These are phyloP conservation scores for Parnassius apollo DNA, from an alignment of 2,888 invertebrate species.

Conservation along the genomic window DNA sequence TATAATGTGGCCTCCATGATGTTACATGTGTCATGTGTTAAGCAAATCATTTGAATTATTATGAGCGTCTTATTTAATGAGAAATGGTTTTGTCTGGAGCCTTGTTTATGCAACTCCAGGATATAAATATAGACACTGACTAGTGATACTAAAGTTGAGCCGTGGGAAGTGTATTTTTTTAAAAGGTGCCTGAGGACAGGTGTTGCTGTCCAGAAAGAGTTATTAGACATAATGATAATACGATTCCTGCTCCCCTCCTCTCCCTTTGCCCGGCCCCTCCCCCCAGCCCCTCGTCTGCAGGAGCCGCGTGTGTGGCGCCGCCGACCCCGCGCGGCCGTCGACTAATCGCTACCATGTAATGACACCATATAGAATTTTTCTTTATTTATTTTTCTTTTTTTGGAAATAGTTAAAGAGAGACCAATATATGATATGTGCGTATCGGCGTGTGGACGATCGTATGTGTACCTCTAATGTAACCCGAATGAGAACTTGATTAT, in stretches of 20 bases:
- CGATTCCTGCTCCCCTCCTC: constrained; percentile 40
- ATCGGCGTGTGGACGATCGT: constrained; percentile 75
- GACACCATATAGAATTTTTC: constrained; percentile 70
- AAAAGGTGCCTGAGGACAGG: constrained; percentile 16
- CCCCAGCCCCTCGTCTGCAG: constrained; percentile 55
- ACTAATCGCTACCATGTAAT: constrained; percentile 71
- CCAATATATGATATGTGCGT: constrained; percentile 78
- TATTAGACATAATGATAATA: constrained; percentile 36
- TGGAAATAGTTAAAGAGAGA: constrained; percentile 69
- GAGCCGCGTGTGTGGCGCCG: constrained; percentile 51
- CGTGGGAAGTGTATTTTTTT: constrained; percentile 9
- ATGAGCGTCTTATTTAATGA: constrained; percentile 30
- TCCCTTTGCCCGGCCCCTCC: constrained; percentile 50
- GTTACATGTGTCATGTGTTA: constrained; percentile 63
- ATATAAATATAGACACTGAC: neutral
- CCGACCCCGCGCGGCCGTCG: constrained; percentile 54
- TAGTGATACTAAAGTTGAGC: constrained; percentile 1
- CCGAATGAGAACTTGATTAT: constrained; percentile 46
- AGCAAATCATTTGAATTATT: constrained; percentile 29
- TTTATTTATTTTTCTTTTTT: constrained; percentile 66
- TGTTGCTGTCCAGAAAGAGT: constrained; percentile 21
- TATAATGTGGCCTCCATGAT: constrained; percentile 43
- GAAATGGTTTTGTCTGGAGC: constrained; percentile 21
- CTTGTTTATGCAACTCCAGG: constrained; percentile 5
- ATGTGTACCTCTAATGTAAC: constrained; percentile 72